Base-by-base conservation (phyloP, 1,140 invertebrate genomes). In the Dermatophagoides farinae region DNA sequence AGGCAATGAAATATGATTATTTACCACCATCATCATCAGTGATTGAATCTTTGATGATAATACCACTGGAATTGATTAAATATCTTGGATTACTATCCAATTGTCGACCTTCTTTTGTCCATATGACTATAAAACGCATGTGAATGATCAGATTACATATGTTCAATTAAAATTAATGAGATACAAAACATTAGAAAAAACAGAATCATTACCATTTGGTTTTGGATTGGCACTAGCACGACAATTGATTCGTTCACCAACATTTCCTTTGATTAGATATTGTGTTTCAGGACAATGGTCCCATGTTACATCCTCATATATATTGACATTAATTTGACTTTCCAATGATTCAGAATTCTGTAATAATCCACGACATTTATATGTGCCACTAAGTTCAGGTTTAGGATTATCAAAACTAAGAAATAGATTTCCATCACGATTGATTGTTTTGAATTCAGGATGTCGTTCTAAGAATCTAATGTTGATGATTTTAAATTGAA, bases 201-300 rank as follows among this genome's bases (percentile, higher is more conserved):
- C n/a, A 58, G n/a, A n/a, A n/a, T n/a, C n/a, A 14, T 58, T 58
- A 58, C 57, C 44, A 11, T 76, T 77, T 0, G 89, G 85, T 31
- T 83, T 74, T 16, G 89, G 89, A 70, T 83, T 82, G 0, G 88
- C 86, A 52, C 78, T 80, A 0, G 91, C 88, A 71, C 83, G 78
- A 67, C 90, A 95, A 68, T 79, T 80, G 10, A 92, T 79, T 70
- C 79, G 38, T 60, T 58, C 40, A 54, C 57, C 22, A 14, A 8
- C 8, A 57, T 62, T 79, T 67, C 81, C 86, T 63, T 85, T 79
- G n/a, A 82, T 82, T 0, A 87, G 82, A 69, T 78, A 83, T 71
- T 92, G 88, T 68, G 84, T 80, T 65, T 75, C 73, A n/a, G 86
- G 86, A 0, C 86, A 86, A 70, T 90, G 81, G 22, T 78, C 79